A percentile compares a stretch with the other conserved stretches of the same genome.
Evolutionary conservation across 2,888 invertebrate species (phyloP).

Genomic region (Tridacna crocea): DNA sequence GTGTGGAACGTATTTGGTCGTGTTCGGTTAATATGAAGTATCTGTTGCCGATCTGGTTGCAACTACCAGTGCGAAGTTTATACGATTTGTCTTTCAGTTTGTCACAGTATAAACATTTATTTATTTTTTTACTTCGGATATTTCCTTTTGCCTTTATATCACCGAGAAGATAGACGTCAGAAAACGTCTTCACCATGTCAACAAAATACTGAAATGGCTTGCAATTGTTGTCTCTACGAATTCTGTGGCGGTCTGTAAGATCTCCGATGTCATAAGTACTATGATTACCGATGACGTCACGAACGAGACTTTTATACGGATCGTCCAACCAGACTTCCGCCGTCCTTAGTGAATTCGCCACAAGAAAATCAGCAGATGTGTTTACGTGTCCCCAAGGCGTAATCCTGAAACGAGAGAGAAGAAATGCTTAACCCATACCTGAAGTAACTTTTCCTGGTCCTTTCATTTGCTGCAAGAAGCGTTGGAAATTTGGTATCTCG

Average conservation of each 20-base stretch:
- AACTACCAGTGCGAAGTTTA: neutral
- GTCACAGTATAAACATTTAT: constrained; percentile 27
- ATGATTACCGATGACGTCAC: constrained; percentile 31
- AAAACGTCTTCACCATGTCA: constrained; percentile 37
- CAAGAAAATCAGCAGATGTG: constrained; percentile 18
- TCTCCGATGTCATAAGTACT: constrained; percentile 32
- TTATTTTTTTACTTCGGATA: constrained; percentile 19
- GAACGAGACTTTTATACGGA: constrained; percentile 29
- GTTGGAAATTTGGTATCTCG: too few relatives aligned
- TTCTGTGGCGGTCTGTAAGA: constrained; percentile 25
- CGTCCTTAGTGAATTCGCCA: constrained; percentile 38
- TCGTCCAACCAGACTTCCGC: constrained; percentile 50
- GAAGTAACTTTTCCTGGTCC: too few relatives aligned
- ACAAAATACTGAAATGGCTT: constrained; percentile 53
- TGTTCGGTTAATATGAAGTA: constrained; percentile 39
- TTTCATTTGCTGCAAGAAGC: too few relatives aligned
- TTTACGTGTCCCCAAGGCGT: constrained; percentile 51
- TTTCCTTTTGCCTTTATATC: constrained; percentile 26
- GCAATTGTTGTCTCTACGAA: constrained; percentile 44
- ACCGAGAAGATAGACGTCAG: constrained; percentile 38
- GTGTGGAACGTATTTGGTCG: constrained; percentile 36
- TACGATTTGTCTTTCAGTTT: constrained; percentile 12
- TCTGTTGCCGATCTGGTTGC: constrained; percentile 20
- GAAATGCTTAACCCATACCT: neutral
- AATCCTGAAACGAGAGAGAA: constrained; percentile 19